Percentiles rank a stretch among this genome's conserved stretches.
phyloP scores from a whole-genome alignment of 2,888 invertebrate species.

The Heliconius erato region DNA sequence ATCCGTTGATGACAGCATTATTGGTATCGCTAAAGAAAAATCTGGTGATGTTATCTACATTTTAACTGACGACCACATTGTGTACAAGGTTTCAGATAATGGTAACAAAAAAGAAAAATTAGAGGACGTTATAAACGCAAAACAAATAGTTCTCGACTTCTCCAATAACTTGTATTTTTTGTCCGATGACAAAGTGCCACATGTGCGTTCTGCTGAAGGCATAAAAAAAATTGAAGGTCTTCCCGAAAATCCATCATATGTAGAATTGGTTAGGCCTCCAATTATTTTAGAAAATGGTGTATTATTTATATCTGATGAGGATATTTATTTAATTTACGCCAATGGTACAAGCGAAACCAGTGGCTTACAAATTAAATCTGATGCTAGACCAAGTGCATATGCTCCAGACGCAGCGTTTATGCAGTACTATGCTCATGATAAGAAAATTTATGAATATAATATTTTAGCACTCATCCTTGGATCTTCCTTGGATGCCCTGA shows the following conservation, averaged over 20 bases:
- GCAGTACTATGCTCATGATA: constrained; percentile 69
- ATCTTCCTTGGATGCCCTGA: constrained; percentile 57
- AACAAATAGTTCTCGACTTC: not conserved
- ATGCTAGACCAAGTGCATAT: constrained; percentile 65
- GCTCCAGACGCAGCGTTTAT: constrained; percentile 65
- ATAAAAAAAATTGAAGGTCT: constrained; percentile 62
- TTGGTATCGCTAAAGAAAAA: constrained; percentile 1
- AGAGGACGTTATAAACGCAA: constrained; percentile 54
- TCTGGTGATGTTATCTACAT: not conserved
- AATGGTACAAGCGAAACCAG: constrained; percentile 53
- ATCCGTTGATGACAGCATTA: not conserved
- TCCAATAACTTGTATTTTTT: not conserved
- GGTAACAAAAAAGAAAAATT: constrained; percentile 48
- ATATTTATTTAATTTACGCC: not conserved
- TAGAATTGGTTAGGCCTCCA: constrained; percentile 65
- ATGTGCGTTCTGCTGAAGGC: not conserved
- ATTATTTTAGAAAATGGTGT: constrained; percentile 62
- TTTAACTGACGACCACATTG: not conserved
- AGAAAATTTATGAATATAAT: constrained; percentile 74
- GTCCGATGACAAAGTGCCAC: not conserved
- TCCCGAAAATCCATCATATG: constrained; percentile 57
- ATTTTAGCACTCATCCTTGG: constrained; percentile 51
- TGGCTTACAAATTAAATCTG: constrained; percentile 56
- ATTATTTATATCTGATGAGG: not conserved
- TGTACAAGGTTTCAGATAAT: not conserved